These are phyloP conservation scores for Pilophorus perplexus DNA, from an alignment of 2,888 invertebrate genomes.

Conservation along the genomic window DNA sequence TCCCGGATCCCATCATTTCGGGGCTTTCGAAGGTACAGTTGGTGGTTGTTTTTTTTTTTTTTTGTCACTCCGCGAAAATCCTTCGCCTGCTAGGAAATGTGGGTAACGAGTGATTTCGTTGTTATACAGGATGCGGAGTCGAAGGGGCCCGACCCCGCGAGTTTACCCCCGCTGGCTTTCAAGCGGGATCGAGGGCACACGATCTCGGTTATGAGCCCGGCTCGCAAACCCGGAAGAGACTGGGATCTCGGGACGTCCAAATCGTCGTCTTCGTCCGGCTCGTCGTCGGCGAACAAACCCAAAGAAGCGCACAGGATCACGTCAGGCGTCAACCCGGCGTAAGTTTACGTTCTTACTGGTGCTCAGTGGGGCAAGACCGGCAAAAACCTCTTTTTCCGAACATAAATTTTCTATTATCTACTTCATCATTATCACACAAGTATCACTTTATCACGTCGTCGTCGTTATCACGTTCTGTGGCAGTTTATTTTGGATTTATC, in stretches of 20 bases:
- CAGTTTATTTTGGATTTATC: no score
- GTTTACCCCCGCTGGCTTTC: constrained; percentile 53
- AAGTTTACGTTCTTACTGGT: constrained; percentile 39
- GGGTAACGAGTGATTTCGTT: neutral
- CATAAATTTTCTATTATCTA: no score
- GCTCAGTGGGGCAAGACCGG: no score
- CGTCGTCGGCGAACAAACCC: constrained; percentile 50
- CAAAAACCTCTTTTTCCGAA: no score
- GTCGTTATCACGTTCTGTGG: no score
- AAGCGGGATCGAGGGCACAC: constrained; percentile 71
- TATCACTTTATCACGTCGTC: no score
- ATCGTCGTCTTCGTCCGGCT: constrained; percentile 48
- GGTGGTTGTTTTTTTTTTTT: no score
- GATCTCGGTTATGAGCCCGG: constrained; percentile 81
- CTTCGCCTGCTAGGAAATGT: no score
- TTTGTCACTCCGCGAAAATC: no score
- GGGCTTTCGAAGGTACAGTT: constrained; percentile 18
- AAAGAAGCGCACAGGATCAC: constrained; percentile 59
- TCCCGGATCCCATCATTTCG: constrained; percentile 9
- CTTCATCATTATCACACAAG: no score
- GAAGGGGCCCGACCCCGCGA: constrained; percentile 51
- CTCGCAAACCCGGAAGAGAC: constrained; percentile 55
- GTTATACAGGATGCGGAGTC: constrained; percentile 23
- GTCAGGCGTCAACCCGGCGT: constrained; percentile 78
- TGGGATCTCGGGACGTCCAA: constrained; percentile 51